Evolutionary conservation across 2,888 invertebrate species (phyloP).

Genomic region (Lysandra coridon): DNA sequence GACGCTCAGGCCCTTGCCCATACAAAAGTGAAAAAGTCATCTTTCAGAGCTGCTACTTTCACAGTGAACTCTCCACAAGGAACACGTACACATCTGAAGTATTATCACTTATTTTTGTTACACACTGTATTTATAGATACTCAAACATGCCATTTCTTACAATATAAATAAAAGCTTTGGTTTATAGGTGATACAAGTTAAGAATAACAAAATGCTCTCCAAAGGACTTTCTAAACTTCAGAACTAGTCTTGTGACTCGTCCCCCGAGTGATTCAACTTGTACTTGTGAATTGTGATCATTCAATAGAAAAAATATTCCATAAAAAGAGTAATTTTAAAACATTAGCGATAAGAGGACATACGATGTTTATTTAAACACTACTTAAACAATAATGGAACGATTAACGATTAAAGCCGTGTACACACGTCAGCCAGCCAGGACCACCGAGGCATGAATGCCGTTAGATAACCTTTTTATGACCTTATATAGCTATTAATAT

Average conservation of each 20-base stretch:
- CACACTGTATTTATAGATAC: not conserved
- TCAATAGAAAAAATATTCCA: constrained; percentile 1
- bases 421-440: constrained; percentile 32
- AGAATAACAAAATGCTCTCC: not conserved
- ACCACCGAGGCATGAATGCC: constrained; percentile 41
- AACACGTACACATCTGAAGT: too few relatives aligned
- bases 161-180: not conserved
- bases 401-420: constrained; percentile 30
- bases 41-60: too few relatives aligned
- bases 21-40: too few relatives aligned
- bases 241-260: not conserved
- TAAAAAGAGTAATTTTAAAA: constrained; percentile 2
- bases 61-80: too few relatives aligned
- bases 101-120: too few relatives aligned
- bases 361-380: constrained; percentile 20
- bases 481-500: constrained; percentile 34
- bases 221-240: not conserved
- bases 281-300: not conserved
- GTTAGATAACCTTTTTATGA: constrained; percentile 40
- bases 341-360: constrained; percentile 14
- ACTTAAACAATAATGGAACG: constrained; percentile 31
- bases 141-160: not conserved
- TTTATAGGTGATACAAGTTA: not conserved
- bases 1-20: too few relatives aligned
- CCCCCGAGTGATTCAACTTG: not conserved